Base-by-base conservation (phyloP, 2,113 vertebrate species). In the Ceyx cyanopectus region DNA sequence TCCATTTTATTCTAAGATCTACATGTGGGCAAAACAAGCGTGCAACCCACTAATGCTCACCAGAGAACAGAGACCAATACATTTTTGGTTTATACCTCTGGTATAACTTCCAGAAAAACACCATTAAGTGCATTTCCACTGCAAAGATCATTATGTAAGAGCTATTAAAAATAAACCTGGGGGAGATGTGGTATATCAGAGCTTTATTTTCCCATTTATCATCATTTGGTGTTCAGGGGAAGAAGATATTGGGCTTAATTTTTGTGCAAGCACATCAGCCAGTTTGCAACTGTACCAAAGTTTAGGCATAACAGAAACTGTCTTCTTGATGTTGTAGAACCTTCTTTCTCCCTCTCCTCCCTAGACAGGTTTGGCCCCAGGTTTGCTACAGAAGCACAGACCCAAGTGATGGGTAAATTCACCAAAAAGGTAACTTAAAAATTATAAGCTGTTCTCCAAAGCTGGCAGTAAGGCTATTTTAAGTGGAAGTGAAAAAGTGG, bases 121-220 rank as follows among this genome's bases (percentile, higher is more conserved):
- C 54, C 69, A 81, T 51, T 88, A 90, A 90, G 85, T 72, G 30
- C 50, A 60, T 92, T 94, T 80, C 56, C 75, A 92, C 46, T 70
- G 51, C 68, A 82, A 51, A 74, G 48, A 67, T 27, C 78, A n/a
- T 84, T 91, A 90, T 4, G 32, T 24, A 86, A 90, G 56, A 87
- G 66, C 92, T 66, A 85, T 84, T 84, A 85, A 75, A 92, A 76
- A 81, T 30, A 40, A 76, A 76, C 41, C 4, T 6, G 11, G 60
- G 60, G 75, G 78, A 85, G 22, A 56, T 80, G 91, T 34, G 78
- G 43, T 6, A 66, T 77, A 66, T 77, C 56, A 69, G 50, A 89
- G 74, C 46, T 77, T 92, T 58, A 56, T 91, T 74, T 50, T 50
- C 43, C 40, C 66, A 81, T 81, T 80, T 67, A 54, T n/a, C 51